Evolutionary conservation across 2,113 vertebrate species (phyloP), one percentile per base, ranked within the genome.

Genomic region (Athene noctua): DNA sequence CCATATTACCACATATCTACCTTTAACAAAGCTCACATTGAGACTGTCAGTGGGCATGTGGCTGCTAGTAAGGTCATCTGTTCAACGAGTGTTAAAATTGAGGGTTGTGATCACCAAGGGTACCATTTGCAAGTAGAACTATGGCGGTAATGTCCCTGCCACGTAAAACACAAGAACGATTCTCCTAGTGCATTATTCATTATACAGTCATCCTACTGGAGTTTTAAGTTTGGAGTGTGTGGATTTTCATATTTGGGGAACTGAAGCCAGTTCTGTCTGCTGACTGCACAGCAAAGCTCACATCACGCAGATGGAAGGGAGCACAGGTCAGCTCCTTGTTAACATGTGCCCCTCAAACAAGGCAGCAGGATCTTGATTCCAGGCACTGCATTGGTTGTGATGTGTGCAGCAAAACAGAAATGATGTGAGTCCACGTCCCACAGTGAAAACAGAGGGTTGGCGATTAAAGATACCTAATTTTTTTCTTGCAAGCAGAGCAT

Each of bases 1-100:
- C 36, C 0, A 0, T 72, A 27, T 83, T 30, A 6, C 23, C 29
- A 34, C 2, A 0, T 3, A 6, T 6, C 42, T 65, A 15, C 23
- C 26, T 38, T 49, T 19, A 75, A 8, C 15, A 54, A 32, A 65
- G 6, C 11, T 66, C 32, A 5, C 0, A 0, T 34, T 40, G 5
- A 0, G 12, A 62, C 57, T 44, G 25, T 44, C 10, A 4, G 18
- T 29, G 34, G 47, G 12, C 8, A 1, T 16, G 34, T 40, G 61
- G 34, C 54, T 68, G 68, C 42, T 18, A 0, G 10, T 25, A 47
- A 57, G 23, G 58, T 34, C 51, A 5, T 6, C 8, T 34, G 20
- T 30, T 15, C 26, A 44, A 5, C 6, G 38, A 46, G 36, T 3
- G 80, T 59, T 59, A 9, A 29, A 54, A 11, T 10, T 8, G 36